phyloP scores from a whole-genome alignment of 2,888 invertebrate species.

The Synergus umbraculus region DNA sequence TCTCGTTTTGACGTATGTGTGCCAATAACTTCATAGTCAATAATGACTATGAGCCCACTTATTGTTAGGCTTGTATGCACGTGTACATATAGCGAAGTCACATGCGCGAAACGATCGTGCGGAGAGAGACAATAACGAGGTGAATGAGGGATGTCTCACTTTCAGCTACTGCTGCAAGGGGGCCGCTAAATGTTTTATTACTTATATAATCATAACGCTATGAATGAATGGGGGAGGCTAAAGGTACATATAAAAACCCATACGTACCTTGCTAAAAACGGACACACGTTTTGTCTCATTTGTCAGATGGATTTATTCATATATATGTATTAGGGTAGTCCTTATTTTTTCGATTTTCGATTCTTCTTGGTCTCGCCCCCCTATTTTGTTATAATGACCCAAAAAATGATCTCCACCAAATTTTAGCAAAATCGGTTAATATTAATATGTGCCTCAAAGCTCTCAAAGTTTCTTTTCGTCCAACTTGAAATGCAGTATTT shows the following conservation, averaged over 20 bases:
- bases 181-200: slow-evolving; percentile 75
- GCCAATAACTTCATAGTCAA: slow-evolving; percentile 2
- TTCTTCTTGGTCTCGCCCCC: no score
- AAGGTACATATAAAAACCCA: slow-evolving; percentile 43
- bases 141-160: slow-evolving; percentile 68
- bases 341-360: no score
- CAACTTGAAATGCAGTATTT: no score
- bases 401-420: no score
- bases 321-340: neutral
- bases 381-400: no score
- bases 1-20: slow-evolving; percentile 29
- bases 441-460: no score
- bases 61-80: slow-evolving; percentile 49
- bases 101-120: slow-evolving; percentile 58
- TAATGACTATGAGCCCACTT: slow-evolving; percentile 48
- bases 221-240: slow-evolving; percentile 46
- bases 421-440: no score
- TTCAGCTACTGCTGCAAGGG: slow-evolving; percentile 58
- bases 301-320: neutral
- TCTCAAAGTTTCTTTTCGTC: no score
- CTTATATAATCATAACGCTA: slow-evolving; percentile 74
- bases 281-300: neutral
- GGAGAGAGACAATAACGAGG: slow-evolving; percentile 47
- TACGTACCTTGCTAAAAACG: neutral
- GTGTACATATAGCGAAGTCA: slow-evolving; percentile 55